Evolutionary conservation across 2,888 invertebrate species (phyloP).

Genomic region (Trissolcus japonicus): DNA sequence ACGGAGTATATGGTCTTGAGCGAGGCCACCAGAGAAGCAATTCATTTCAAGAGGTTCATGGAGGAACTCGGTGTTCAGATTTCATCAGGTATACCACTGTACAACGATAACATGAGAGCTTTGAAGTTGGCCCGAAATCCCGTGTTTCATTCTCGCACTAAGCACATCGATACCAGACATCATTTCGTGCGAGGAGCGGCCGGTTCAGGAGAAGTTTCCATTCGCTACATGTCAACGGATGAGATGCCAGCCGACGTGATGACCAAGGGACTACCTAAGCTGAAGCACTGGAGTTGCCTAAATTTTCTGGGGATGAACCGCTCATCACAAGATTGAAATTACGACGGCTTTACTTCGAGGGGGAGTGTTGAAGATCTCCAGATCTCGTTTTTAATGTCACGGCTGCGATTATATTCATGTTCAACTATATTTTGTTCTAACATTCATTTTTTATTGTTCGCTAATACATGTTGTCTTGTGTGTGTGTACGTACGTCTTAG

Average conservation of each 20-base stretch:
- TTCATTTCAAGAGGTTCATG: neutral
- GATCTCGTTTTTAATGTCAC: no score
- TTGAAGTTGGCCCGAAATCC: slow-evolving; percentile 31
- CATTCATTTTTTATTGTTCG: no score
- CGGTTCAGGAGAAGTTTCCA: neutral
- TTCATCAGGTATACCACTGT: neutral
- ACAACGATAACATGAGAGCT: slow-evolving; percentile 13
- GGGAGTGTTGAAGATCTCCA: neutral
- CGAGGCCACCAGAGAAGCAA: slow-evolving; percentile 2
- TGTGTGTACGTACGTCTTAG: no score
- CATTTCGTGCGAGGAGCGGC: slow-evolving; percentile 30
- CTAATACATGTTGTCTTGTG: no score
- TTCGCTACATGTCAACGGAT: slow-evolving; percentile 23
- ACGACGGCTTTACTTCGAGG: neutral
- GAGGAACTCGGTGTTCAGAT: neutral
- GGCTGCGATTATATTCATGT: no score
- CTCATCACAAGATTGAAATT: neutral
- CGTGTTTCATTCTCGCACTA: slow-evolving; percentile 41
- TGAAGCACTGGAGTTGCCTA: neutral
- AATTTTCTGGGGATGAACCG: neutral
- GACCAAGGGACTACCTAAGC: slow-evolving; percentile 15
- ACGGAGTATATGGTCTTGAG: slow-evolving; percentile 10
- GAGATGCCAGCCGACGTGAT: slow-evolving; percentile 42
- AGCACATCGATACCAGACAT: slow-evolving; percentile 42
- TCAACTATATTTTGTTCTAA: no score